A percentile compares a stretch with the other conserved stretches of the same genome.
These are phyloP conservation scores for Cartodere bifasciata DNA, from an alignment of 2,888 invertebrate genomes.

Conservation along the genomic window DNA sequence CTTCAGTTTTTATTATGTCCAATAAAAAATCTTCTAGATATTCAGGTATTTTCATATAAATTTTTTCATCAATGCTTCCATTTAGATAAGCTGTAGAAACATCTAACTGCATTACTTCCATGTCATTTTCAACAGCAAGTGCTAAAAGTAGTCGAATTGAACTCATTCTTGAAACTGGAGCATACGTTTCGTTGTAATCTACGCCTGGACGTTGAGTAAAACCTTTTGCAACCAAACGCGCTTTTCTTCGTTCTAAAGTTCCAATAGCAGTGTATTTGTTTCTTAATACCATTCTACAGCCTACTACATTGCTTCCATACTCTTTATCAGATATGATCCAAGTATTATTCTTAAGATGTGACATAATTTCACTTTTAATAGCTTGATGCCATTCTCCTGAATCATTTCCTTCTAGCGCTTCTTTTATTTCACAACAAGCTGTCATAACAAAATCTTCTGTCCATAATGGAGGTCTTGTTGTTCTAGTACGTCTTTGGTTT, in stretches of 20 bases:
- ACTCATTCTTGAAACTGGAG: conserved; percentile 17
- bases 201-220: conserved; percentile 15
- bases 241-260: conserved; percentile 13
- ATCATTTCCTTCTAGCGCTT: conserved; percentile 15
- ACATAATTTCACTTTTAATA: conserved; percentile 12
- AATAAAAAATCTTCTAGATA: conserved; percentile 19
- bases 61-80: conserved; percentile 17
- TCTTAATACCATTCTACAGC: conserved; percentile 17
- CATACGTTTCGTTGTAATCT: conserved; percentile 17
- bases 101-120: conserved; percentile 15
- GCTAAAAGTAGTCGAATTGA: conserved; percentile 17
- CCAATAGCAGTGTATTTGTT: conserved; percentile 13
- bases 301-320: conserved; percentile 11
- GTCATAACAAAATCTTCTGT: too few relatives aligned
- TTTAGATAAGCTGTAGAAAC: conserved; percentile 22
- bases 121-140: conserved; percentile 12
- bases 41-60: conserved; percentile 12
- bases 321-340: conserved; percentile 13
- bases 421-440: conserved; percentile 10
- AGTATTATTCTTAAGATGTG: conserved; percentile 15
- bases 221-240: conserved; percentile 16
- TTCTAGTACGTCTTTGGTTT: conserved; percentile 5
- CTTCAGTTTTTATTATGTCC: conserved; percentile 1
- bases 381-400: conserved; percentile 13
- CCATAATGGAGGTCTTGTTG: conserved; percentile 2